Evolutionary conservation across 2,113 vertebrate genomes (phyloP), one percentile per base, ranked within the genome.

Genomic region (Ciconia stormi): DNA sequence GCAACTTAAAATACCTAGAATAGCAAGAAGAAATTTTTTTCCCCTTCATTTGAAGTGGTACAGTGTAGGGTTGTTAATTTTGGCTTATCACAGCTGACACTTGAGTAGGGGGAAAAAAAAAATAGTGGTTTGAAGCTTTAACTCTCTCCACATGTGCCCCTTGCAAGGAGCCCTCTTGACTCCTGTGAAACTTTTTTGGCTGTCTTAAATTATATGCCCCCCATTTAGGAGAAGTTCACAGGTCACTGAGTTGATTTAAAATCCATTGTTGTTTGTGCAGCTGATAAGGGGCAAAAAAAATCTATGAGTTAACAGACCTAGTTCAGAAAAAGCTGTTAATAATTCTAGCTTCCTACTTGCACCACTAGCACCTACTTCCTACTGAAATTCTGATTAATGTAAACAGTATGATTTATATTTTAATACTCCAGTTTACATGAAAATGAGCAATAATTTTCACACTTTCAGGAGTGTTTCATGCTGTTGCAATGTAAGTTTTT

Each of bases 31-130:
- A 84, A 16, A 0, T 13, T 78, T 89, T 78, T 82, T 79, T 15
- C 52, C 91, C 84, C 58, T 97, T 95, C 94, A 95, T 95, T 91
- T 97, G 94, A 97, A 97, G 95, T 91, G 93, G 81, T 72, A 50
- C 84, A 82, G 52, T 55, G 70, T 63, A 85, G 78, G 90, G 95
- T 82, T 96, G 95, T 97, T 97, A 96, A 97, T 97, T 97, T 95
- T 94, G 95, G 95, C 92, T 97, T 97, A 97, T 96, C 96, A 73
- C 93, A 95, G 82, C 95, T 94, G 95, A 96, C 96, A 96, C 96
- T 97, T 93, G 95, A 93, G 95, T 6, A 2, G 40, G 29, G 82
- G 65, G 55, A 6, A 2, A 8, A 14, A 17, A 17, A 59, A 91
- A 82, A 62, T 4, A 80, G 74, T 20, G 19, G 58, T 62, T 90